Base-by-base conservation (phyloP, 2,797 vertebrate species). In the Alectoris magna region DNA sequence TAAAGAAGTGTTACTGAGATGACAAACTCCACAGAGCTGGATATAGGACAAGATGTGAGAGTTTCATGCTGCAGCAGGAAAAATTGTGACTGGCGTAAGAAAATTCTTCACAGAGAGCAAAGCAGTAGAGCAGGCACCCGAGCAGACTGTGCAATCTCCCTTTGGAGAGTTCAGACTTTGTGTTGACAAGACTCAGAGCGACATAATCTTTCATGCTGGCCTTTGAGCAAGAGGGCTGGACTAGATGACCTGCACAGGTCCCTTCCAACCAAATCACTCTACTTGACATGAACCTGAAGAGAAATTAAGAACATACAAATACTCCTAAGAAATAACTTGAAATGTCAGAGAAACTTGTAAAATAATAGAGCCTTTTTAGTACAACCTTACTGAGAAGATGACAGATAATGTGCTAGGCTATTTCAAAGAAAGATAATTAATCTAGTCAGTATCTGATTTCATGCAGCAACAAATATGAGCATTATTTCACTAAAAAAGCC, bases 361-460 rank as follows among this genome's bases (percentile, higher is more conserved):
- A 87, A 66, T 19, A 80, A 76, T 63, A 76, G 74, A 60, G n/a
- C 21, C 23, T 87, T 77, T 87, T 48, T 43, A 85, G 66, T 4
- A 14, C 53, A 49, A 68, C 34, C n/a, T 87, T 62, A 59, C 4
- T 43, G 55, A 87, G 36, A 77, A 71, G 49, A 67, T 9, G 31
- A 82, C 19, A 79, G 46, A 79, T 48, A 31, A 67, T 5, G 14
- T 55, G 48, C 68, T 70, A 44, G 24, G 24, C 69, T 60, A 62
- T 63, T 94, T 87, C 66, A 77, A 77, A 93, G 46, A 14, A 69
- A 44, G 4, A 66, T 13, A 16, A 85, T 75, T 62, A 24, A 80
- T 26, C 12, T 49, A 19, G 53, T 3, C 36, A 34, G n/a, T 63
- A n/a, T 68, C 21, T 9, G n/a, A 81, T 29, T 75, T 86, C 51